Percentiles rank a stretch among this genome's conserved stretches.
phyloP scores from a whole-genome alignment of 2,888 invertebrate genomes.

The Endomychus coccineus region DNA sequence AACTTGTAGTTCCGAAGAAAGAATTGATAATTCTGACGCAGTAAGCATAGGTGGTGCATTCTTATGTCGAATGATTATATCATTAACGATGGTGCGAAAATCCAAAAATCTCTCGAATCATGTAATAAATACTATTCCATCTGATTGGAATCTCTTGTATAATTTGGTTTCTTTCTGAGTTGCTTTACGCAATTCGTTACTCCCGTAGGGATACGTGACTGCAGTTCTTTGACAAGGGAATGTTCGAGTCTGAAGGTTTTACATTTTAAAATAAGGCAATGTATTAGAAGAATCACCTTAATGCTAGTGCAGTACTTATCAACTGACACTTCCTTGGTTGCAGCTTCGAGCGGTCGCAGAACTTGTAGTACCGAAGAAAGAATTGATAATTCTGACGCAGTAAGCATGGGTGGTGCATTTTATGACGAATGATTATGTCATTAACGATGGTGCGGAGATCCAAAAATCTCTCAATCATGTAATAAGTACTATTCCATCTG shows the following conservation, averaged over 20 bases:
- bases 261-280: slow-evolving; percentile 7
- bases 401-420: slow-evolving; percentile 28
- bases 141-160: too few species aligned
- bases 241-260: not conserved
- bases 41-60: too few species aligned
- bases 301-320: slow-evolving; percentile 19
- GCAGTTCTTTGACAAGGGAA: not conserved
- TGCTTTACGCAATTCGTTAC: too few species aligned
- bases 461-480: slow-evolving; percentile 30
- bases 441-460: slow-evolving; percentile 25
- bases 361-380: slow-evolving; percentile 5
- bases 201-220: slow-evolving; percentile 3
- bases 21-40: too few species aligned
- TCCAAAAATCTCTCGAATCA: too few species aligned
- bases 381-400: slow-evolving; percentile 20
- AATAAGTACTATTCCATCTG: slow-evolving; percentile 29
- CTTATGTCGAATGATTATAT: too few species aligned
- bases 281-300: slow-evolving; percentile 18
- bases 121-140: too few species aligned
- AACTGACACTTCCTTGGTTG: slow-evolving; percentile 31
- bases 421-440: slow-evolving; percentile 28
- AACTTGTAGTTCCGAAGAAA: too few species aligned
- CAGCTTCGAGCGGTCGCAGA: slow-evolving; percentile 28
- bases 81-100: too few species aligned
- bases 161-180: too few species aligned